Conservation (phyloP, 1,140 invertebrate species). For the Drosophila equinoxialis region DNA sequence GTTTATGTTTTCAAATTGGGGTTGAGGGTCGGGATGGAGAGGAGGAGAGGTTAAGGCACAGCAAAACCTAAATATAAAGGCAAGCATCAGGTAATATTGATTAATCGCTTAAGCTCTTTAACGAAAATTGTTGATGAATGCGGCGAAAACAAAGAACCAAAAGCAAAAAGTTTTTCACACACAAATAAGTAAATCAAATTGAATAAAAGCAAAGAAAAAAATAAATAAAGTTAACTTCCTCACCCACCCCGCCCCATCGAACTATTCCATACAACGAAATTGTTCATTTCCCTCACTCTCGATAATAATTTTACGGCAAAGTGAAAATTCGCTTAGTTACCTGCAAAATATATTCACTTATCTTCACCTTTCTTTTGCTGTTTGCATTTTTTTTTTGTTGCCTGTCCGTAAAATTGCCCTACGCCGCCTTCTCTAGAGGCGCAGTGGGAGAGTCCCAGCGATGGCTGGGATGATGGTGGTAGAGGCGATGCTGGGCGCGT, state of each 20-base stretch:
- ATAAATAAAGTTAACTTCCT: too few species aligned
- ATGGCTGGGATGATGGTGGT: neutral
- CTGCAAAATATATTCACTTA: slow-evolving; percentile 13
- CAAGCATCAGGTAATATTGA: slow-evolving; percentile 42
- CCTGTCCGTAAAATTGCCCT: neutral
- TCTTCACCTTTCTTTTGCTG: neutral
- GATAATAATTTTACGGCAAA: slow-evolving; percentile 1
- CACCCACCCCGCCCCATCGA: too few species aligned
- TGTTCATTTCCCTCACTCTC: neutral
- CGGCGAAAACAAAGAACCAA: slow-evolving; percentile 16
- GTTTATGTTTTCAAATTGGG: neutral
- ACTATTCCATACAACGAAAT: neutral
- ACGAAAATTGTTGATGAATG: slow-evolving; percentile 20
- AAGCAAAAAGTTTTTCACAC: slow-evolving; percentile 1
- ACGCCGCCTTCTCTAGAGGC: neutral
- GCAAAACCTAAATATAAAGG: slow-evolving; percentile 53
- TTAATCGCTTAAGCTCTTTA: slow-evolving; percentile 52
- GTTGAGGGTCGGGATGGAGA: slow-evolving; percentile 2
- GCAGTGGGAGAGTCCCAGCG: neutral
- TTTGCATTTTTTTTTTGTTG: neutral
- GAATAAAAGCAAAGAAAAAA: neutral
- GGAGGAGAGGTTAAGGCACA: neutral
- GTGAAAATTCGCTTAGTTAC: slow-evolving; percentile 12
- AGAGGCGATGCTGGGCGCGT: neutral
- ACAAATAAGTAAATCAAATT: slow-evolving; percentile 16